phyloP scores from a whole-genome alignment of 2,113 vertebrate species.

The Empidonax traillii region DNA sequence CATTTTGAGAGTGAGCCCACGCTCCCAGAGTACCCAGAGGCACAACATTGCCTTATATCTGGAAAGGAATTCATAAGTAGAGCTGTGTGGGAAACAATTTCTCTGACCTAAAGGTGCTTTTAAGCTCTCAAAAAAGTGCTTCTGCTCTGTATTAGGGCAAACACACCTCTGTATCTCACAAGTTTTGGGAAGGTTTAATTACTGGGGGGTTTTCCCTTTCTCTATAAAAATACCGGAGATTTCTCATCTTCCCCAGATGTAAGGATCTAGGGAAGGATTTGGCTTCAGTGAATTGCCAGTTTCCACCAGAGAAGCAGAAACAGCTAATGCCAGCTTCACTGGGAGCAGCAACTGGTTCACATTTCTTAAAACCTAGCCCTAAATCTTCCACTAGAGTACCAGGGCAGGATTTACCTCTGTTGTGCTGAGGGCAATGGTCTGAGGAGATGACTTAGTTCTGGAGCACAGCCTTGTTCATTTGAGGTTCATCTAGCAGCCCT shows the following conservation, averaged over 20 bases:
- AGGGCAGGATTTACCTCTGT: not conserved
- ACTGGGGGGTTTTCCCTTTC: not conserved
- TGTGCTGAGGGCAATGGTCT: not conserved
- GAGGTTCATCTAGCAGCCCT: not conserved
- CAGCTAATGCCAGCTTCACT: not conserved
- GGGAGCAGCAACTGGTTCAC: not conserved
- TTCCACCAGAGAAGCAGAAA: not conserved
- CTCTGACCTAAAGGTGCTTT: not conserved
- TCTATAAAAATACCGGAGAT: not conserved
- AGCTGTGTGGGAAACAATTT: not conserved
- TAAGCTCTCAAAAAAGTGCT: not conserved
- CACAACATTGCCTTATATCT: not conserved
- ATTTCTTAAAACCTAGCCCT: not conserved
- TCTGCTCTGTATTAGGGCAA: not conserved
- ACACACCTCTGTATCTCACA: not conserved
- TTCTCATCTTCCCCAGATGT: not conserved
- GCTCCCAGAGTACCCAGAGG: not conserved
- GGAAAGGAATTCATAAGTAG: not conserved
- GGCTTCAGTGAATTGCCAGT: not conserved
- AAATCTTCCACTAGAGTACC: not conserved
- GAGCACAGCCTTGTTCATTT: not conserved
- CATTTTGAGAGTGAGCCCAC: not conserved
- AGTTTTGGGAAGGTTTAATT: not conserved
- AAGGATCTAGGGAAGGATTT: not conserved
- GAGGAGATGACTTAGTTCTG: not conserved